Percentiles rank a stretch among this genome's conserved stretches.
Evolutionary conservation across 2,113 vertebrate species (phyloP).

Genomic region (Notothenia rossii): DNA sequence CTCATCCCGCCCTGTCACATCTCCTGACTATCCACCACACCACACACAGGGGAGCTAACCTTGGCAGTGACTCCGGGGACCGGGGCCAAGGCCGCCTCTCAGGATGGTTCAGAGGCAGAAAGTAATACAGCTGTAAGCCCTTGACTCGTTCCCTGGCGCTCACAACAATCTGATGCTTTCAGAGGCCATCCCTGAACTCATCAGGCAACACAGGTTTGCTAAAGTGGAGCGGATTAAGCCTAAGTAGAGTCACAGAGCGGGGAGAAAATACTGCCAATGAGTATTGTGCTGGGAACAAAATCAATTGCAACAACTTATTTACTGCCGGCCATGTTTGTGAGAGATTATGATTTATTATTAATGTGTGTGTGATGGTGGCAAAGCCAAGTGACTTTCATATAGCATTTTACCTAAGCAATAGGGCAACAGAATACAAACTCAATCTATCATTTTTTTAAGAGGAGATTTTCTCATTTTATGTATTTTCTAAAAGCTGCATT

Average conservation of each 20-base stretch:
- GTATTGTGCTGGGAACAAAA: conserved; percentile 34
- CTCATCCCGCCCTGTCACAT: conserved; percentile 36
- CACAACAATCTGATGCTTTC: conserved; percentile 50
- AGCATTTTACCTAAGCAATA: conserved; percentile 5
- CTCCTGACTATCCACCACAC: conserved; percentile 14
- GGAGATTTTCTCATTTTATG: background rate
- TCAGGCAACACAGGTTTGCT: conserved; percentile 49
- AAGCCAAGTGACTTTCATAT: conserved; percentile 1
- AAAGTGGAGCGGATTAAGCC: conserved; percentile 50
- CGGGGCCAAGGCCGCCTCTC: conserved; percentile 35
- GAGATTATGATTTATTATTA: conserved; percentile 37
- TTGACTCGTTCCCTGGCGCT: conserved; percentile 35
- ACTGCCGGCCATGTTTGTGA: conserved; percentile 1
- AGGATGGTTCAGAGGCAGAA: conserved; percentile 16
- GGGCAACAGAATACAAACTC: background rate
- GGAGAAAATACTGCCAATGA: conserved; percentile 27
- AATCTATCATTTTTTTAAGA: background rate
- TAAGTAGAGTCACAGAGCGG: conserved; percentile 13
- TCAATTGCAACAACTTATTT: conserved; percentile 35
- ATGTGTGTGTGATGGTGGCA: background rate
- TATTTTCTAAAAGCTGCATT: background rate
- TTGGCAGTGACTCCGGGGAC: conserved; percentile 49
- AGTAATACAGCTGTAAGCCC: conserved; percentile 50
- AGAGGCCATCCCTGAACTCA: conserved; percentile 38
- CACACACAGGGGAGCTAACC: conserved; percentile 38